phyloP scores from a whole-genome alignment of 2,888 invertebrate genomes.

The Cryptops parisi region DNA sequence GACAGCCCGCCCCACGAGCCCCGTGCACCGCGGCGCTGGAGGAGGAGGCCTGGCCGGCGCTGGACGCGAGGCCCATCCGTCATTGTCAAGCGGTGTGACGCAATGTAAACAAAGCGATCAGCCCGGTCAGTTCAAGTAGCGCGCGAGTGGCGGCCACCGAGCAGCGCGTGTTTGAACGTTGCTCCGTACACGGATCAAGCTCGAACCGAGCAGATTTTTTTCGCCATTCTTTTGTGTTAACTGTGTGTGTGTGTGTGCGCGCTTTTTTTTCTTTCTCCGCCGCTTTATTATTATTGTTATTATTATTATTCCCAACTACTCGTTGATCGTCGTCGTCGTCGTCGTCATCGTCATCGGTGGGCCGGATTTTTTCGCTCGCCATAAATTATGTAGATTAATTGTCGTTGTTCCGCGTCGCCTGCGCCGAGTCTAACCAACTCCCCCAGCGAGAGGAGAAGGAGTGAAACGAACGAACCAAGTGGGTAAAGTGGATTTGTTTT shows the following conservation, averaged over 20 bases:
- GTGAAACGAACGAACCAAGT: too few relatives aligned
- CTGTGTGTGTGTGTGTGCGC: neutral
- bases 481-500: neutral
- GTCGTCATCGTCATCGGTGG: too few relatives aligned
- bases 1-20: neutral
- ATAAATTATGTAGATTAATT: neutral
- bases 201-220: too few relatives aligned
- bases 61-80: conserved; percentile 10
- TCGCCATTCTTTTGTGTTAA: neutral
- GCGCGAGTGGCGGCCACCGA: neutral
- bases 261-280: neutral
- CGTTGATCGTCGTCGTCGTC: too few relatives aligned
- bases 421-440: neutral
- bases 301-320: neutral
- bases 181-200: too few relatives aligned
- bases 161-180: too few relatives aligned
- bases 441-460: too few relatives aligned
- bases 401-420: neutral
- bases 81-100: conserved; percentile 13
- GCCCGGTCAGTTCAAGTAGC: conserved; percentile 3
- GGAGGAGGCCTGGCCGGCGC: conserved; percentile 3
- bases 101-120: conserved; percentile 14
- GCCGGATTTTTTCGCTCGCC: neutral
- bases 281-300: neutral
- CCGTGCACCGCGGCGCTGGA: neutral